phyloP scores from a whole-genome alignment of 2,888 invertebrate genomes.

The Chloroclysta siterata region DNA sequence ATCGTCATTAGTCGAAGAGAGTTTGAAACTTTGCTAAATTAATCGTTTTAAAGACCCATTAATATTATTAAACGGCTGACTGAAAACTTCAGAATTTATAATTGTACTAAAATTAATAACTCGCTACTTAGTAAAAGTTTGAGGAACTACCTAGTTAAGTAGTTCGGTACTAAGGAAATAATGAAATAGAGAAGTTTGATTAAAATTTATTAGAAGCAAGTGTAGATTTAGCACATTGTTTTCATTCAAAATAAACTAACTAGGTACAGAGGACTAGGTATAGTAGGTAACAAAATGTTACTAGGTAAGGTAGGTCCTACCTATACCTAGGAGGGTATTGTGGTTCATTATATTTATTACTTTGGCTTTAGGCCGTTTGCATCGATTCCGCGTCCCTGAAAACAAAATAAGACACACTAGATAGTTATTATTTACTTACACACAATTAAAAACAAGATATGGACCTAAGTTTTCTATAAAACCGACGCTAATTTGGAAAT shows the following conservation, averaged over 20 bases:
- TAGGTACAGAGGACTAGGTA: neutral
- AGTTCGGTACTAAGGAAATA: conserved; percentile 7
- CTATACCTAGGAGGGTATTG: too few species aligned
- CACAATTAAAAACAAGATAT: too few species aligned
- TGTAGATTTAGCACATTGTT: conserved; percentile 19
- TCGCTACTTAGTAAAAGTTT: conserved; percentile 16
- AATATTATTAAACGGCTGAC: conserved; percentile 34
- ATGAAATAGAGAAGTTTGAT: neutral
- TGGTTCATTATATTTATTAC: neutral
- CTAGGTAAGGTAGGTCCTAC: too few species aligned
- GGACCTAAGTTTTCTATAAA: neutral
- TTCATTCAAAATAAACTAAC: neutral
- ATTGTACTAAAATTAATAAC: conserved; percentile 35
- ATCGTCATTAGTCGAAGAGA: conserved; percentile 40
- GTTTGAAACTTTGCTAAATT: conserved; percentile 50
- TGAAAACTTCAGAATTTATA: conserved; percentile 32
- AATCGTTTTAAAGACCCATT: conserved; percentile 39
- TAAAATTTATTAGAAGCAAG: conserved; percentile 13
- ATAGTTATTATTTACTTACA: neutral
- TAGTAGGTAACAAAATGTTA: neutral
- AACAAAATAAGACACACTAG: conserved; percentile 26
- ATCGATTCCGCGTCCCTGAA: conserved; percentile 62
- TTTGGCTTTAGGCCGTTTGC: conserved; percentile 36
- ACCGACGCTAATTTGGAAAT: too few species aligned
- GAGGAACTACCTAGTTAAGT: too few species aligned